phyloP scores from a whole-genome alignment of 2,888 invertebrate species.

The Penaeus monodon region DNA sequence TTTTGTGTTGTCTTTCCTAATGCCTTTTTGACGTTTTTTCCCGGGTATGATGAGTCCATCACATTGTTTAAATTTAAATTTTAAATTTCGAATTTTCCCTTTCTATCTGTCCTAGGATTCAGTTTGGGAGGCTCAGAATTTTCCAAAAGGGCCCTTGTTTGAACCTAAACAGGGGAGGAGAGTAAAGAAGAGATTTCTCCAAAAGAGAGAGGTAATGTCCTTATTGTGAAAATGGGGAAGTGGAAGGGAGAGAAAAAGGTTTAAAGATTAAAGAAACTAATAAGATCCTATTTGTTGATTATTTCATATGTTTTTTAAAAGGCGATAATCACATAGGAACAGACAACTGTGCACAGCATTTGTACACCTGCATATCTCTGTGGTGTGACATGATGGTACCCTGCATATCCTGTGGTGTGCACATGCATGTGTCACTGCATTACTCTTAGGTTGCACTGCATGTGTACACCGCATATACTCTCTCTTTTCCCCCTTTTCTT shows the following conservation, averaged over 20 bases:
- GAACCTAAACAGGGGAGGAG: slow-evolving; percentile 71
- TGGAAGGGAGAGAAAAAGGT: background rate
- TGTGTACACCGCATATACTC: no score
- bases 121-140: slow-evolving; percentile 66
- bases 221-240: background rate
- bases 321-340: no score
- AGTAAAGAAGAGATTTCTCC: slow-evolving; percentile 76
- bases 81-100: background rate
- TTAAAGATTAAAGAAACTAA: no score
- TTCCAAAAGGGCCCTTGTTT: slow-evolving; percentile 66
- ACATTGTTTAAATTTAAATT: background rate
- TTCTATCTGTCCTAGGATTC: slow-evolving; percentile 66
- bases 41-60: background rate
- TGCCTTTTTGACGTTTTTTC: background rate
- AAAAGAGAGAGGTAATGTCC: slow-evolving; percentile 74
- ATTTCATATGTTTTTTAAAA: no score
- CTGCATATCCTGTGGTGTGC: no score
- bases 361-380: no score
- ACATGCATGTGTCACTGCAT: no score
- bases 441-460: no score
- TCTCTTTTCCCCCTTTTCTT: no score
- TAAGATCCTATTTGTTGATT: no score
- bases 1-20: background rate
- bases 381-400: no score
- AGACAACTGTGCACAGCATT: no score